Percentiles rank a stretch among this genome's conserved stretches.
Evolutionary conservation across 2,113 vertebrate genomes (phyloP).

Genomic region (Cnemophilus loriae): DNA sequence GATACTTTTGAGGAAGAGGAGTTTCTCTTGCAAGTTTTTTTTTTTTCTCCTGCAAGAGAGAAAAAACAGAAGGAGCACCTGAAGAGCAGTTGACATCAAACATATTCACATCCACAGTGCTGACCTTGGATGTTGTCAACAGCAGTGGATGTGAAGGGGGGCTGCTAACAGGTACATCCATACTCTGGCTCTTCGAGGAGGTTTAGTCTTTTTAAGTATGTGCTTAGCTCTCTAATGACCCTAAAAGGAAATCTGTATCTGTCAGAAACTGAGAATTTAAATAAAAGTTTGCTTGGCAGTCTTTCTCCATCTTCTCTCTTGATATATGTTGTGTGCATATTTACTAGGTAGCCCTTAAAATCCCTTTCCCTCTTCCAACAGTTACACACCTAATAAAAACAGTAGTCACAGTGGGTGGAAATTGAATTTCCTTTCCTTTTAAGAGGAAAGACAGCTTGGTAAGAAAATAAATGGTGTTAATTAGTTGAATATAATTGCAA

Average conservation of each 20-base stretch:
- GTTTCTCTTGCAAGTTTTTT: not conserved
- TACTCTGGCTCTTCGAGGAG: not conserved
- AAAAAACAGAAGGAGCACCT: not conserved
- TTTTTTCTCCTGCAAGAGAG: not conserved
- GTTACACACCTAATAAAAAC: slow-evolving; percentile 8
- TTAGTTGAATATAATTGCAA: slow-evolving; percentile 54
- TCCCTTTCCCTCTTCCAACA: not conserved
- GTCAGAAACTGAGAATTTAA: not conserved
- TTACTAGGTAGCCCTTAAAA: slow-evolving; percentile 2
- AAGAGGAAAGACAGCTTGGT: slow-evolving; percentile 4
- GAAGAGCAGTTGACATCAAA: not conserved
- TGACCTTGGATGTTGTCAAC: not conserved
- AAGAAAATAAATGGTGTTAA: slow-evolving; percentile 39
- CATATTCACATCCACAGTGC: not conserved
- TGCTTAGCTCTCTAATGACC: not conserved
- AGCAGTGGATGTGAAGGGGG: not conserved
- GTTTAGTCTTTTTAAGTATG: slow-evolving; percentile 16
- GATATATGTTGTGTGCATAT: not conserved
- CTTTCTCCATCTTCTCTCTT: not conserved
- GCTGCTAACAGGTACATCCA: not conserved
- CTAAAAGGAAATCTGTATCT: not conserved
- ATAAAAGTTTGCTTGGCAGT: not conserved
- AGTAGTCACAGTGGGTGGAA: not conserved
- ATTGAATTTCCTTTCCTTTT: slow-evolving; percentile 26
- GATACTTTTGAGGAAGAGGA: not conserved